A percentile compares a stretch with the other conserved stretches of the same genome.
phyloP scores from a whole-genome alignment of 2,888 invertebrate genomes.

The Synergus itoensis region DNA sequence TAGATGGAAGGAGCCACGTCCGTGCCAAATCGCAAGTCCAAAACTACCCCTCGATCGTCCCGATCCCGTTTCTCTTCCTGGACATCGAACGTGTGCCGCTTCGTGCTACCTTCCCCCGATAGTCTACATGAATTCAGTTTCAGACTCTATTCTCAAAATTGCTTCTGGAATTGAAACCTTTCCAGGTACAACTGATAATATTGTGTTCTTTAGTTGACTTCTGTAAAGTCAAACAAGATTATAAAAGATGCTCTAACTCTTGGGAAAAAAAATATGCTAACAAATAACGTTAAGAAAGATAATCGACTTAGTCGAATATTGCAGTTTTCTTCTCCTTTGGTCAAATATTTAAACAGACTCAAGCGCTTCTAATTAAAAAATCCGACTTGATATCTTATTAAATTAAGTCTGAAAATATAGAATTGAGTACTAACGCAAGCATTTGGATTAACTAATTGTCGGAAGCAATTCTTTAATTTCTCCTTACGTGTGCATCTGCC shows the following conservation, averaged over 20 bases:
- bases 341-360: too few relatives aligned
- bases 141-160: slow-evolving; percentile 4
- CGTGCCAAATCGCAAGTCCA: slow-evolving; percentile 54
- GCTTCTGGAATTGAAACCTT: slow-evolving; percentile 19
- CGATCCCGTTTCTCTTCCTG: slow-evolving; percentile 32
- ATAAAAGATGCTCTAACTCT: background rate
- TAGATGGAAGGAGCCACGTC: background rate
- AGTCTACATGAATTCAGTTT: slow-evolving; percentile 20
- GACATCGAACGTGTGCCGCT: slow-evolving; percentile 40
- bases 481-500: slow-evolving; percentile 29
- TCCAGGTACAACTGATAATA: background rate
- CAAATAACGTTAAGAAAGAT: background rate
- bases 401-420: background rate
- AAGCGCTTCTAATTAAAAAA: too few relatives aligned
- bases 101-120: background rate
- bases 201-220: background rate
- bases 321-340: too few relatives aligned
- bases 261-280: background rate
- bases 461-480: slow-evolving; percentile 32
- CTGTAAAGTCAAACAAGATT: background rate
- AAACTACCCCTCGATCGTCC: slow-evolving; percentile 41
- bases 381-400: background rate
- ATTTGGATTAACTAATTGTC: slow-evolving; percentile 27
- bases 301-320: too few relatives aligned
- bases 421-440: slow-evolving; percentile 5